Evolutionary conservation across 92 coral and sea anemone species (phyloP).

Genomic region (Parazoanthus darwini): DNA sequence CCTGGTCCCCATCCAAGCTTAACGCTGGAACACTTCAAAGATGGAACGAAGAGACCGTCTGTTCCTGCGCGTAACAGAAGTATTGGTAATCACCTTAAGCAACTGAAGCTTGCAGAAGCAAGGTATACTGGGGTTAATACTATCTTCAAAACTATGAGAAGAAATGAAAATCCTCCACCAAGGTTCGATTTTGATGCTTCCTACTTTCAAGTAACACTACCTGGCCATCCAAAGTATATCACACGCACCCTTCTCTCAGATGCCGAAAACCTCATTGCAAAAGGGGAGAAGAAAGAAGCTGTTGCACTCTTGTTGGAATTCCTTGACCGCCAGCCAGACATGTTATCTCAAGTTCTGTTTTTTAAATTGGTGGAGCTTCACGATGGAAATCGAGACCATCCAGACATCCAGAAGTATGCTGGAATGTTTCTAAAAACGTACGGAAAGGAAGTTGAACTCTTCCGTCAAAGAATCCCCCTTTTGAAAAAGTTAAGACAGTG

Average conservation of each 20-base stretch:
- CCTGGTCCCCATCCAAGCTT: conserved; percentile 77
- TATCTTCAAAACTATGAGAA: conserved; percentile 69
- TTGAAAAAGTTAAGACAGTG: conserved; percentile 50
- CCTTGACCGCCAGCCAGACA: conserved; percentile 36
- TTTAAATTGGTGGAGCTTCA: conserved; percentile 57
- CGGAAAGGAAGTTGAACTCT: not conserved
- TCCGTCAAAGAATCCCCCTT: conserved; percentile 48
- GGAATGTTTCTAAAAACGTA: conserved; percentile 12
- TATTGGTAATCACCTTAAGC: conserved; percentile 71
- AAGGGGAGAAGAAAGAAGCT: conserved; percentile 68
- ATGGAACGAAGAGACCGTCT: conserved; percentile 58
- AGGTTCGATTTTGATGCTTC: conserved; percentile 53
- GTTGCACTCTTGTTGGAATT: conserved; percentile 44
- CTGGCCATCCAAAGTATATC: conserved; percentile 74
- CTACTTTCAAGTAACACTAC: conserved; percentile 65
- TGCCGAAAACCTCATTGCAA: conserved; percentile 61
- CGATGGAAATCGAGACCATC: conserved; percentile 47
- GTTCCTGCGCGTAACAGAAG: conserved; percentile 82
- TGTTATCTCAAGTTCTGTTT: conserved; percentile 40
- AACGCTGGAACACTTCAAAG: conserved; percentile 56
- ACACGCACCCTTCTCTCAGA: conserved; percentile 51
- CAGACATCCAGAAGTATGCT: conserved; percentile 42
- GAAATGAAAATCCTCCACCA: conserved; percentile 66
- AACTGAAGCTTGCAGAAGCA: conserved; percentile 74
- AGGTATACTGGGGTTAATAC: conserved; percentile 75